These are phyloP conservation scores for Drosophila yooni DNA, from an alignment of 2,888 invertebrate species.

Conservation along the genomic window DNA sequence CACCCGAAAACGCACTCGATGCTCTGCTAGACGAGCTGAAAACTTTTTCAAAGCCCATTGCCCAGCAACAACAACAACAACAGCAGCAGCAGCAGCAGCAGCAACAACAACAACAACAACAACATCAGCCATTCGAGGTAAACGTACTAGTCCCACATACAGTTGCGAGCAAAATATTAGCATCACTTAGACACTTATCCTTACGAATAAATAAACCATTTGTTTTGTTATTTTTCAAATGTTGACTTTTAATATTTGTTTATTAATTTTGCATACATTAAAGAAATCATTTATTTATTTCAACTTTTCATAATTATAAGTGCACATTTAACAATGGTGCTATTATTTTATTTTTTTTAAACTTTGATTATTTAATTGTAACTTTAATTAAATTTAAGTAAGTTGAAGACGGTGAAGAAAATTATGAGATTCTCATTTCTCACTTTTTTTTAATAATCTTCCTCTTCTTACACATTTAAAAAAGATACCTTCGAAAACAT, in stretches of 20 bases:
- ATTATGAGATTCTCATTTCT: background rate
- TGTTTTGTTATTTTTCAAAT: background rate
- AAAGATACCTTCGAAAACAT: background rate
- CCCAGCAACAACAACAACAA: conserved; percentile 73
- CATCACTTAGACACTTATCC: background rate
- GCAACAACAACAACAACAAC: conserved; percentile 34
- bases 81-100: conserved; percentile 61
- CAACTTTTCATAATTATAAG: background rate
- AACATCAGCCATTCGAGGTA: conserved; percentile 72
- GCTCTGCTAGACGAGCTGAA: conserved; percentile 97
- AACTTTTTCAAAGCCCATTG: conserved; percentile 92
- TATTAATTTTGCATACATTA: background rate
- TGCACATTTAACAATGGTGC: background rate
- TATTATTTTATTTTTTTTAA: background rate
- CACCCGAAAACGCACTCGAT: conserved; percentile 98
- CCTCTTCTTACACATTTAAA: background rate
- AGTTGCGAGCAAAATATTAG: background rate
- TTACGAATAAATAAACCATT: background rate
- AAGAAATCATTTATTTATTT: background rate
- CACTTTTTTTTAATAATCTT: background rate
- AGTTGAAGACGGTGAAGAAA: background rate
- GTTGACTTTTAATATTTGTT: background rate
- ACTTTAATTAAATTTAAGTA: background rate
- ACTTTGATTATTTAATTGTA: background rate
- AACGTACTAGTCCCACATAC: conserved; percentile 21